Base-by-base conservation (phyloP, 2,113 vertebrate genomes). In the Laticauda laticaudata region DNA sequence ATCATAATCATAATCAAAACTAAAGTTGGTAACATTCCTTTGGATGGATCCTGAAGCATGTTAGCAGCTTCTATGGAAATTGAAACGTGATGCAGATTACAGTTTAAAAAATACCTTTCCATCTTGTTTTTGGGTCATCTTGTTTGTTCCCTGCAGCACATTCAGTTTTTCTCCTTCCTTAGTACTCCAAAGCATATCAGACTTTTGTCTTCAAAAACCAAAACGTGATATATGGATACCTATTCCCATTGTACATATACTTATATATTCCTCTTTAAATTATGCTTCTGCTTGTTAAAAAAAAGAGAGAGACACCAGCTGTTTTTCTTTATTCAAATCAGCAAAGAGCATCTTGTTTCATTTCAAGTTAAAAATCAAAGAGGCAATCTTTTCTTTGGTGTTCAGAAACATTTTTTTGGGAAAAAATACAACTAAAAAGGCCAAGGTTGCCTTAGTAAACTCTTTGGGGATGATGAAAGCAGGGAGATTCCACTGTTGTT, bases 321-420 rank as follows among this genome's bases (percentile, higher is more conserved):
- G 88, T 55, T 86, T 90, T 48, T 86, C 12, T 94, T 93, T 94
- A 91, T 81, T 45, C 75, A 61, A 89, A 88, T 85, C 95, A 96
- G 93, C 69, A 69, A 7, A 91, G 48, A 88, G 0, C 20, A 11
- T 14, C 92, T 95, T 92, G 34, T 92, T 92, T 94, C 57, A 55
- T 93, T 93, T 92, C 88, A 94, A 93, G 90, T 94, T 29, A 64
- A 69, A 69, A 94, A 94, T 93, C 92, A 94, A 94, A 94, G 86
- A 24, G 53, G 8, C 90, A 92, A n/a, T 64, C 81, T 34, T 86
- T 56, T 64, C 43, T 94, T 90, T 93, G 26, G 61, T 92, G 94
- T 51, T 39, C 87, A 89, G 57, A 85, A 94, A 9, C 43, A 92
- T 90, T 86, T 43, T n/a, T 69, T 0, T 23, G 23, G 3, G 6